Evolutionary conservation across 2,888 invertebrate genomes (phyloP).

Genomic region (Synanthedon formicaeformis): DNA sequence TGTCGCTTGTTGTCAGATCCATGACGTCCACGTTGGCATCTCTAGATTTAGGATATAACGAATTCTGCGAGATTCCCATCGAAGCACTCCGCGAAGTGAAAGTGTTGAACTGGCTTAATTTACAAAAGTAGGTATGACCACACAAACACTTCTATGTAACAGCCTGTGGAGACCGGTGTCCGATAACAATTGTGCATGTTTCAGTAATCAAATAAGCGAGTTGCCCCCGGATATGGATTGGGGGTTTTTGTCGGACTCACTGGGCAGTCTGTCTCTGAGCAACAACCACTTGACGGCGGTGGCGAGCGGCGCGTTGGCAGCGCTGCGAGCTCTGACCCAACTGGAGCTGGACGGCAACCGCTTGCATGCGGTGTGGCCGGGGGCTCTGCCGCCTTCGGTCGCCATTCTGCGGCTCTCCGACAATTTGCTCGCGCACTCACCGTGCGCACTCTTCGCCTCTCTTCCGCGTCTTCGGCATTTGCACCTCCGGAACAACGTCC

Average conservation of each 20-base stretch:
- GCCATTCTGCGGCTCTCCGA: slow-evolving; percentile 75
- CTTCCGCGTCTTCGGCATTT: slow-evolving; percentile 74
- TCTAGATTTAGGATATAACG: slow-evolving; percentile 81
- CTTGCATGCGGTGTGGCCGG: slow-evolving; percentile 67
- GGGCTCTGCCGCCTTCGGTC: slow-evolving; percentile 71
- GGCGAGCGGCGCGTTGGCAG: slow-evolving; percentile 61
- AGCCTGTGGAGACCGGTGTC: background rate
- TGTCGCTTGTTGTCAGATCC: slow-evolving; percentile 69
- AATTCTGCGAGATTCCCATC: slow-evolving; percentile 76
- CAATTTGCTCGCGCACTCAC: slow-evolving; percentile 74
- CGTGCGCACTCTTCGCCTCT: slow-evolving; percentile 62
- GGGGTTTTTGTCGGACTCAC: slow-evolving; percentile 77
- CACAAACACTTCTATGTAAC: background rate
- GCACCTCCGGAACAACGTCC: slow-evolving; percentile 64
- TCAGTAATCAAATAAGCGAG: slow-evolving; percentile 76
- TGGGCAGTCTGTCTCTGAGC: slow-evolving; percentile 80
- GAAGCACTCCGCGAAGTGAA: slow-evolving; percentile 73
- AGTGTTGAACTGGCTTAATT: slow-evolving; percentile 80
- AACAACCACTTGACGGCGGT: slow-evolving; percentile 77
- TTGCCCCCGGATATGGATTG: slow-evolving; percentile 65
- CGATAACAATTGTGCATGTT: slow-evolving; percentile 17
- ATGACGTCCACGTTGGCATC: slow-evolving; percentile 81
- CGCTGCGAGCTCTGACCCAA: slow-evolving; percentile 71
- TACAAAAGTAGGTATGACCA: slow-evolving; percentile 74
- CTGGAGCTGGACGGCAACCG: slow-evolving; percentile 78